Evolutionary conservation across 2,888 invertebrate species (phyloP), one percentile per base, ranked within the genome.

Genomic region (Plusia festucae): DNA sequence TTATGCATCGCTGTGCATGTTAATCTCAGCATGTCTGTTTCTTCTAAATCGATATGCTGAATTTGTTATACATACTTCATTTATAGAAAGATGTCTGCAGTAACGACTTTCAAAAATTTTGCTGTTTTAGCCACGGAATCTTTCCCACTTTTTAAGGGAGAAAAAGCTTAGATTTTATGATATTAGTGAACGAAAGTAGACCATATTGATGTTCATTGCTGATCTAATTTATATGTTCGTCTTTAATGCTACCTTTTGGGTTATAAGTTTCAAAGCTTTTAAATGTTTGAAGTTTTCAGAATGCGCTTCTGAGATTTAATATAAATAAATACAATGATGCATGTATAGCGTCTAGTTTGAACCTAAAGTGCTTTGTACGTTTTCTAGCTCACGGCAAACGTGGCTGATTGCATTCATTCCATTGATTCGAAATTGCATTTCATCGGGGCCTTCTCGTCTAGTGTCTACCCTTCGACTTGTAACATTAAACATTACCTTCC

Each of bases 301-400:
- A n/a, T n/a, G n/a, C n/a, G n/a, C n/a, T n/a, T n/a, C n/a, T n/a
- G n/a, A n/a, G n/a, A n/a, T n/a, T n/a, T n/a, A n/a, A n/a, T n/a
- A n/a, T n/a, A n/a, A n/a, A n/a, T n/a, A n/a, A n/a, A n/a, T 40
- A 40, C 40, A 40, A 40, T 40, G 16, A 49, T 65, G 56, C 59
- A 58, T 49, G 32, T 71, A 2, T 15, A 60, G 18, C 40, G 40
- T 76, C 51, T 56, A 57, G 54, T 73, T 72, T 63, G 44, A 40
- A 34, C 44, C 54, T 54, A 27, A 40, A 57, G 18, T 51, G 46
- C 53, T 40, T 22, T 59, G 69, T 62, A 70, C 44, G 69, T 13
- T 54, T 53, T 44, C 53, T 44, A 30, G 13, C 32, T n/a, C 2
- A 55, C 52, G 30, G 22, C 27, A 57, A 24, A 64, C 27, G 55